Base-by-base conservation (phyloP, 2,888 invertebrate species). In the Coelopa pilipes region DNA sequence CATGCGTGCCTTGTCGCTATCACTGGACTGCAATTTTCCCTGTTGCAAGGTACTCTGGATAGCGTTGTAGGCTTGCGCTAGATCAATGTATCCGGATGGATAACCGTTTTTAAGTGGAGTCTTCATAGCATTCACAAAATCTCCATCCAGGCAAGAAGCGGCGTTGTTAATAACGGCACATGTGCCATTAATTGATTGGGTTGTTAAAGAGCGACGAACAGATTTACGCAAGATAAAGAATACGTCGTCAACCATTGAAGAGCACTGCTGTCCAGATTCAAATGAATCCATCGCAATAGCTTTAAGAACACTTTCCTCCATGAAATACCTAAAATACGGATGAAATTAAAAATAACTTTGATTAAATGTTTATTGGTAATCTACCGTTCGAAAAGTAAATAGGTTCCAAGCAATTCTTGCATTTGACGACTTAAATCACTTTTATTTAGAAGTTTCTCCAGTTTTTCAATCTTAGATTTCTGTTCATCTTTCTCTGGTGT, bases 221-320 rank as follows among this genome's bases (percentile, higher is more conserved):
- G 97, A 96, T 89, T 99, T 99, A 82, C 97, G 93, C 2, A 98
- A 92, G 79, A 99, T 97, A 86, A 96, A 99, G 88, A 99, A 99
- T 0, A 98, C 94, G 87, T 99, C 99, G 86, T 99, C 99, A 0
- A 99, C 95, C 90, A 99, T 93, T 79, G 96, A 97, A 2, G 97
- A 97, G 0, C 93, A 93, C 78, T 93, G 91, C 74, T 92, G 92
- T 5, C 92, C 92, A n/a, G 90, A 88, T 79, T 94, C 93, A 45
- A 93, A 89, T 0, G 90, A 88, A 82, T 96, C 96, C 90, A 96
- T 90, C 74, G 91, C 91, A 69, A 96, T 90, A 1, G 98, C 99
- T 88, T 98, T 99, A 65, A 92, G 91, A 0, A 98, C 94, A 82
- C 96, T 98, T 87, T 98, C 97, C 79, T 96, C 94, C 91, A 99